phyloP scores from a whole-genome alignment of 2,113 vertebrate genomes.

The Puma concolor region DNA sequence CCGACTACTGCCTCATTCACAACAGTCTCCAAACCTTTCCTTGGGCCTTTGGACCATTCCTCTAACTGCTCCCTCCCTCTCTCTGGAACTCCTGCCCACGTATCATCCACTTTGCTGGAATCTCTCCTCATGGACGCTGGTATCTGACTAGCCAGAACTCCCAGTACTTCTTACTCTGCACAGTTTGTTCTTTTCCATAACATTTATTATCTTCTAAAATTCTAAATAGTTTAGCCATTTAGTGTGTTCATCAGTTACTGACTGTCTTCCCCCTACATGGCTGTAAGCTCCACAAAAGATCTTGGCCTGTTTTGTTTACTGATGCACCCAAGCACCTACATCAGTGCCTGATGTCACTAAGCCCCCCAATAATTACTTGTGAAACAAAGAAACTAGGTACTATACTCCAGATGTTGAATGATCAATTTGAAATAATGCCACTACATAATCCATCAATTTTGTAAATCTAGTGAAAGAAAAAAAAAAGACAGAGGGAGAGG shows the following conservation, averaged over 20 bases:
- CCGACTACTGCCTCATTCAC: not conserved
- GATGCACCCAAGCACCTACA: not conserved
- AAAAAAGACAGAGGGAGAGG: not conserved
- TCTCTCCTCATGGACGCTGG: not conserved
- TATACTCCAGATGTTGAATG: not conserved
- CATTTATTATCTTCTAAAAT: not conserved
- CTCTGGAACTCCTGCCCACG: not conserved
- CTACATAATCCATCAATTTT: not conserved
- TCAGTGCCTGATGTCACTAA: not conserved
- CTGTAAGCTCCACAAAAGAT: not conserved
- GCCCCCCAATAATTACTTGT: not conserved
- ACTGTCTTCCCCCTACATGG: not conserved
- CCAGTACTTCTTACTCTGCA: not conserved
- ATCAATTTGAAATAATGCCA: not conserved
- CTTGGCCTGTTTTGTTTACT: not conserved
- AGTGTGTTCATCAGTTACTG: not conserved
- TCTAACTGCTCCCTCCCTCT: not conserved
- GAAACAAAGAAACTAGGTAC: not conserved
- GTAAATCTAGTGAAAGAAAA: not conserved
- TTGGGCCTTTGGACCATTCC: no score
- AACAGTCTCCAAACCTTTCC: not conserved
- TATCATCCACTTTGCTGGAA: not conserved
- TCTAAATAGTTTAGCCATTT: not conserved
- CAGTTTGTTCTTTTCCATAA: not conserved
- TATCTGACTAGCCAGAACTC: not conserved